Conservation (phyloP, 2,797 vertebrate genomes). For the Nannoperca australis region DNA sequence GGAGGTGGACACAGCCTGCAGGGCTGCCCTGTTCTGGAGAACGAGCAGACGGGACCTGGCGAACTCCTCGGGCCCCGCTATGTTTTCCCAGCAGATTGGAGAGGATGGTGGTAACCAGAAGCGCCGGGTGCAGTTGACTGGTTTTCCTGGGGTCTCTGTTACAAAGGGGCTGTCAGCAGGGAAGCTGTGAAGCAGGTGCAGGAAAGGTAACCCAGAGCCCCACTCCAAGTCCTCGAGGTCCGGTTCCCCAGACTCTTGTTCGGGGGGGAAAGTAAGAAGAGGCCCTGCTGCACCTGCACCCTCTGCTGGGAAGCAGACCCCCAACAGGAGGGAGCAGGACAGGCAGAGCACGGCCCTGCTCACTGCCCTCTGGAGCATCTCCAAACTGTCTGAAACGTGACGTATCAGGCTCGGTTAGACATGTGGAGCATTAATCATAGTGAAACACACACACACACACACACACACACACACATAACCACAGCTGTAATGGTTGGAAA, state of each 20-base stretch:
- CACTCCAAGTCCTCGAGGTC: constrained; percentile 72
- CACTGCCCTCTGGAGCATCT: constrained; percentile 70
- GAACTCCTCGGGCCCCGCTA: constrained; percentile 83
- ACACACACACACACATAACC: constrained; percentile 13
- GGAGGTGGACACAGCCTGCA: constrained; percentile 80
- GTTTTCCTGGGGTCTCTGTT: constrained; percentile 69
- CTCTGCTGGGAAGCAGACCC: constrained; percentile 43
- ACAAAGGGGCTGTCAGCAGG: constrained; percentile 85
- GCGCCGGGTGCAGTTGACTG: constrained; percentile 85
- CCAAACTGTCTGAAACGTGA: constrained; percentile 46
- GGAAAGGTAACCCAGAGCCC: constrained; percentile 81
- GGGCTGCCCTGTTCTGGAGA: constrained; percentile 86
- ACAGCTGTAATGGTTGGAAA: constrained; percentile 27
- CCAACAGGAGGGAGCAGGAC: constrained; percentile 69
- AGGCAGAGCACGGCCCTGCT: constrained; percentile 62
- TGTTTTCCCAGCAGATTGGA: constrained; percentile 82
- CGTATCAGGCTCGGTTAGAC: constrained; percentile 14
- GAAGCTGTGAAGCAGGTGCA: constrained; percentile 82
- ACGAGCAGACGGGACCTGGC: constrained; percentile 82
- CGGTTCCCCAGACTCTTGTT: constrained; percentile 51
- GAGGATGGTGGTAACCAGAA: constrained; percentile 84
- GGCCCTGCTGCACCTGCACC: constrained; percentile 41
- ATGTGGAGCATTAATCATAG: neutral
- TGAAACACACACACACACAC: constrained; percentile 11
- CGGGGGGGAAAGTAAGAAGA: neutral